These are phyloP conservation scores for Menidia beryllina DNA, from an alignment of 2,113 vertebrate genomes.

Conservation along the genomic window DNA sequence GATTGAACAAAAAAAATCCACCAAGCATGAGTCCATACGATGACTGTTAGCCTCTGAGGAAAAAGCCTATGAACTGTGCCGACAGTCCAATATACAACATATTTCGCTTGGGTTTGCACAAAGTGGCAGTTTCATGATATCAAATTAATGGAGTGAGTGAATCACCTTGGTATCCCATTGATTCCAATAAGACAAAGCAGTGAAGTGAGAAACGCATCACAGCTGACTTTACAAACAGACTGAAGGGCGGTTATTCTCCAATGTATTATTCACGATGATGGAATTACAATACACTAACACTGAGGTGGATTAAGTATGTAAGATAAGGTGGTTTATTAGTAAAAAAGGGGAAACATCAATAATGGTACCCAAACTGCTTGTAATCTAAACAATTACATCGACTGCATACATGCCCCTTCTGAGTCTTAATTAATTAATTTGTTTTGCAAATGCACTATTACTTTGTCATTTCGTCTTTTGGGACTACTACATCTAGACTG, in stretches of 20 bases:
- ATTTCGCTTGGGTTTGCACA: constrained; percentile 52
- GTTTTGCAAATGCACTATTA: neutral
- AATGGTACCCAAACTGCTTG: neutral
- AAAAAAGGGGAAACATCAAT: neutral
- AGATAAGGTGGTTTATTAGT: neutral
- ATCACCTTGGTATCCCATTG: constrained; percentile 71
- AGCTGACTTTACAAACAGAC: constrained; percentile 65
- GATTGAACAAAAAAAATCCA: constrained; percentile 31
- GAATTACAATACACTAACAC: constrained; percentile 4
- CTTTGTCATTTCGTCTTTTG: neutral
- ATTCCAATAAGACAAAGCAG: constrained; percentile 80
- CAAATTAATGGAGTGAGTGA: constrained; percentile 80
- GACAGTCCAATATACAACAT: constrained; percentile 39
- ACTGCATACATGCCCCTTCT: too few relatives aligned
- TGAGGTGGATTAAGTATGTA: neutral
- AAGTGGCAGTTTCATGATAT: constrained; percentile 63
- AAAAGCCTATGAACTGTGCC: constrained; percentile 45
- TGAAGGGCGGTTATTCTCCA: constrained; percentile 47
- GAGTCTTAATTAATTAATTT: neutral
- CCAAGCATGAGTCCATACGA: constrained; percentile 27
- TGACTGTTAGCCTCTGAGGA: constrained; percentile 13
- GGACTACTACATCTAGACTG: neutral
- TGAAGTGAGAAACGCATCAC: constrained; percentile 71
- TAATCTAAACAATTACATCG: neutral
- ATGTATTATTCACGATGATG: constrained; percentile 25